Base-by-base conservation (phyloP, 2,888 invertebrate species). In the Lepidocyrtinus sp. region DNA sequence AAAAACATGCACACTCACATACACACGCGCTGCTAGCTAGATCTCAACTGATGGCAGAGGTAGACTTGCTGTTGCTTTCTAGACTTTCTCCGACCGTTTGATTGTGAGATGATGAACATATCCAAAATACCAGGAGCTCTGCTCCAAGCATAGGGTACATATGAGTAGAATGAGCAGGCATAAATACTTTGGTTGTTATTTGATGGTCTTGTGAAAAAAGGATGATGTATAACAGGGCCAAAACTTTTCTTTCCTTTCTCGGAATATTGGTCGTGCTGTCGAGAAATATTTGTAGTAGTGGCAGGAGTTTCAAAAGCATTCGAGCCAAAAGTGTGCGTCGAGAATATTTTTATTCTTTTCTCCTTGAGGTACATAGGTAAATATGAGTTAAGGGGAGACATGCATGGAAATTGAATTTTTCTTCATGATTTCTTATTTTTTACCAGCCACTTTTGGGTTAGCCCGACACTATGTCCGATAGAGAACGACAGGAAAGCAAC, bases 211-310 rank as follows among this genome's bases (percentile, higher is more conserved):
- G 59, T 59, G 59, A 59, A 59, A 55, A 17, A 55, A 21, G 59
- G 7, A 59, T 59, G 59, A 59, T 59, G 59, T 59, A 59, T 59
- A 59, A 22, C 59, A 21, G 59, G 19, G 59, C 50, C 19, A 59
- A 59, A 59, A n/a, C 59, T 59, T n/a, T 21, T 59, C 22, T 59
- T n/a, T 59, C 21, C 59, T 21, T 59, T 59, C 59, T 21, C 59
- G 59, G 59, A 59, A 59, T 21, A 21, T 7, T 59, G 59, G 59
- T 59, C 15, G n/a, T 50, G 50, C 59, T 22, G 59, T 59, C 21
- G 59, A 59, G 59, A 59, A 59, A 3, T 21, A 9, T 59, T n/a
- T 50, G 50, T 2, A 50, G 22, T 62, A n/a, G 99, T 88, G 27
- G 15, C 64, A n/a, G n/a, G n/a, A n/a, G n/a, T n/a, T 64, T 64